Base-by-base conservation (phyloP, 1,140 invertebrate species). In the Cotesia glomerata region DNA sequence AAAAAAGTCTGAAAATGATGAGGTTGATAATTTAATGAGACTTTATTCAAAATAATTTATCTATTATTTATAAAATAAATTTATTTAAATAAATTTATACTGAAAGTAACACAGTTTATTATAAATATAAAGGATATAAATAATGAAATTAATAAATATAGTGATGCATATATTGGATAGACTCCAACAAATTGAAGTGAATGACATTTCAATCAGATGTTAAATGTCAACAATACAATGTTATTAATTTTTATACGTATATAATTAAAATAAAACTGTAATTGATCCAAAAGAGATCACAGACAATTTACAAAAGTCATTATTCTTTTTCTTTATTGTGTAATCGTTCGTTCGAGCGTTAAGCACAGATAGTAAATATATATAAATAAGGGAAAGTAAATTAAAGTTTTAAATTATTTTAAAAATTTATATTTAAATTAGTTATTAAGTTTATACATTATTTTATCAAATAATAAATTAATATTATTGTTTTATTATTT, bases 401-500 rank as follows among this genome's bases (percentile, higher is more conserved):
- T 16, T 18, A 36, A 49, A 61, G 7, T 26, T 32, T 36, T 52
- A 16, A 32, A 4, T 32, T 32, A 26, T n/a, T n/a, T 32, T 32
- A 69, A 34, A 14, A 13, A 59, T 36, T 69, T 69, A 45, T 45
- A 62, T 61, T 14, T 16, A 63, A 8, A 39, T 36, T 63, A 34
- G 0, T 32, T 14, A 13, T 51, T 59, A 26, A 59, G 1, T 26
- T 34, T 5, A 9, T 26, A 34, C 18, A 59, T 13, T 18, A 11
- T 13, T 13, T 9, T 9, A 26, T 65, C 8, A 9, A 45, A 45
- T 11, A 45, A 45, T 45, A 8, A 45, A 51, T 51, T 18, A 14
- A 51, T 65, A 65, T 4, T 13, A 49, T 14, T 8, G 11, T 35
- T 52, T 65, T 62, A 58, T 14, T 26, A 86, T 82, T 71, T 87